Evolutionary conservation across 2,113 vertebrate genomes (phyloP).

Genomic region (Acrocephalus kingi): DNA sequence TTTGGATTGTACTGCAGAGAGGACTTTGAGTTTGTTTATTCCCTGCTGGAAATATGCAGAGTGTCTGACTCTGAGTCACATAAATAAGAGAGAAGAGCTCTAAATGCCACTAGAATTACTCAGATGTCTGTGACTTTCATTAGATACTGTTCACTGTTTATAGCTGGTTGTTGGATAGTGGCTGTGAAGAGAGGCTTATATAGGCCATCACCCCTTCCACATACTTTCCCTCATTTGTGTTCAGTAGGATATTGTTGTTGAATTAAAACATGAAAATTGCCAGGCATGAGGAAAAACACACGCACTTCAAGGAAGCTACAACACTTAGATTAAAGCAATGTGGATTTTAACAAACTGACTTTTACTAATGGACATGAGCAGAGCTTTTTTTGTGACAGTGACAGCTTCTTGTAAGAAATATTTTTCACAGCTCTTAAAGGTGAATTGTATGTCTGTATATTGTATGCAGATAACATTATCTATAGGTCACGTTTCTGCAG

Average conservation of each 20-base stretch:
- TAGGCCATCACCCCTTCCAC: conserved; percentile 6
- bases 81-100: conserved; percentile 47
- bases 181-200: conserved; percentile 14
- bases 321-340: not conserved
- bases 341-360: not conserved
- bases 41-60: conserved; percentile 34
- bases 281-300: conserved; percentile 14
- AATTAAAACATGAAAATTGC: not conserved
- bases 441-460: not conserved
- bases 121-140: conserved; percentile 66
- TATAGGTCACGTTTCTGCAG: not conserved
- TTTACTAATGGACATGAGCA: not conserved
- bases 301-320: not conserved
- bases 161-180: conserved; percentile 25
- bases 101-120: conserved; percentile 68
- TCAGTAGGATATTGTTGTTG: not conserved
- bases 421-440: not conserved
- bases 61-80: conserved; percentile 65
- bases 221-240: not conserved
- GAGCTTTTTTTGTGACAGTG: not conserved
- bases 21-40: conserved; percentile 64
- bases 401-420: not conserved
- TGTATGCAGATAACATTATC: not conserved
- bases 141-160: conserved; percentile 65
- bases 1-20: conserved; percentile 40